These are phyloP conservation scores for Siderastrea siderea DNA, from an alignment of 92 coral and sea anemone species.

Conservation along the genomic window DNA sequence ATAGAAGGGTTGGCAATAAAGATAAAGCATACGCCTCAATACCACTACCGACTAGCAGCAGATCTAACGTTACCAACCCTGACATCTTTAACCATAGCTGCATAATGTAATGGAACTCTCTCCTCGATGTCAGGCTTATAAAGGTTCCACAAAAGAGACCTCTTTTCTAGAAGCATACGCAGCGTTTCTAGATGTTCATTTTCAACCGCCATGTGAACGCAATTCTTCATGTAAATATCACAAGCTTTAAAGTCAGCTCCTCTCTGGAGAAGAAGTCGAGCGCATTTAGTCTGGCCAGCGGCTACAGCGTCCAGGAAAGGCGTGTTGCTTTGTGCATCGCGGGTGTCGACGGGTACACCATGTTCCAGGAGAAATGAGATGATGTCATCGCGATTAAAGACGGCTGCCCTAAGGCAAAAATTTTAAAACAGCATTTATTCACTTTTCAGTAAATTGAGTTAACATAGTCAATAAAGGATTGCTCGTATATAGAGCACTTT, in stretches of 20 bases:
- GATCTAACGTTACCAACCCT: conserved; percentile 49
- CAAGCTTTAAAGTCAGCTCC: conserved; percentile 72
- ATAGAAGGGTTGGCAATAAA: no score
- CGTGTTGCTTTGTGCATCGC: conserved; percentile 64
- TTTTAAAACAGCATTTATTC: no score
- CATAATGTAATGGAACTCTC: conserved; percentile 85
- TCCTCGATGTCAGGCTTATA: conserved; percentile 68
- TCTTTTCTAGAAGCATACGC: conserved; percentile 69
- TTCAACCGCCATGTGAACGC: conserved; percentile 86
- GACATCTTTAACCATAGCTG: conserved; percentile 62
- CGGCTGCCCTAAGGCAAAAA: conserved; percentile 29
- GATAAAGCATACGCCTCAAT: no score
- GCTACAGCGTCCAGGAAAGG: conserved; percentile 86
- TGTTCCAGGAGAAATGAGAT: conserved; percentile 67
- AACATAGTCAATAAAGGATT: no score
- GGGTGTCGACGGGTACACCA: conserved; percentile 73
- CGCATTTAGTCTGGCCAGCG: conserved; percentile 69
- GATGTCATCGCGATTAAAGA: conserved; percentile 71
- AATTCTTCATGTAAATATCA: conserved; percentile 77
- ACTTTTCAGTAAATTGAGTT: no score
- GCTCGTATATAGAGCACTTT: no score
- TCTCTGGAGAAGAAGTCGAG: conserved; percentile 36
- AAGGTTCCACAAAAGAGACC: conserved; percentile 52
- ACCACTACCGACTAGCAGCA: no score
- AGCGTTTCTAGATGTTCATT: conserved; percentile 72